These are phyloP conservation scores for Odontomyia ornata DNA, from an alignment of 2,888 invertebrate species.

Conservation along the genomic window DNA sequence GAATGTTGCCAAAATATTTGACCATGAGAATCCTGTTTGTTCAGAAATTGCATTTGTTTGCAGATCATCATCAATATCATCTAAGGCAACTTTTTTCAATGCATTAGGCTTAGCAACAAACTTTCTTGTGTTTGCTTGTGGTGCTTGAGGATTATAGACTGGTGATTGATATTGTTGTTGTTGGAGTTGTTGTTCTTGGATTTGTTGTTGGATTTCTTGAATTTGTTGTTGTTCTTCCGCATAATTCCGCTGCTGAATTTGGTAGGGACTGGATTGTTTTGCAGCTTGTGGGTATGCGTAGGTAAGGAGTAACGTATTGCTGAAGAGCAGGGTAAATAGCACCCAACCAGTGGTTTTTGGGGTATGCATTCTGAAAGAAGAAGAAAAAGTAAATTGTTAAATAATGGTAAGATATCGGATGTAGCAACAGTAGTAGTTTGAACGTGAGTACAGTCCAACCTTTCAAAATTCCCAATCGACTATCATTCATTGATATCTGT, in stretches of 20 bases:
- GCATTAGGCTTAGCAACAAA: conserved; percentile 90
- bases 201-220: conserved; percentile 49
- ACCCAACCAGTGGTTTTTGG: conserved; percentile 75
- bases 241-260: conserved; percentile 52
- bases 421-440: too few relatives aligned
- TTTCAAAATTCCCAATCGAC: too few relatives aligned
- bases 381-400: too few relatives aligned
- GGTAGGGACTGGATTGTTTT: conserved; percentile 45
- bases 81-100: conserved; percentile 84
- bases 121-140: conserved; percentile 67
- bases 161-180: conserved; percentile 55
- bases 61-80: conserved; percentile 84
- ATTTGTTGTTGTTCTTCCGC: conserved; percentile 20
- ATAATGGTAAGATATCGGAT: not conserved
- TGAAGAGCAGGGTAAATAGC: conserved; percentile 74
- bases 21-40: conserved; percentile 81
- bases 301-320: conserved; percentile 73
- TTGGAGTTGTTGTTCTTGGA: conserved; percentile 51
- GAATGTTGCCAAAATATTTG: conserved; percentile 84
- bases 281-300: conserved; percentile 71
- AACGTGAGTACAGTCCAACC: too few relatives aligned
- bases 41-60: conserved; percentile 83
- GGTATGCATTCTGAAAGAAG: conserved; percentile 70
- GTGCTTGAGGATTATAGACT: conserved; percentile 56
- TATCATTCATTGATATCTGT: too few relatives aligned